Percentiles rank a stretch among this genome's conserved stretches.
Conservation (phyloP, 2,113 vertebrate species). For the Cynoglossus semilaevis region DNA sequence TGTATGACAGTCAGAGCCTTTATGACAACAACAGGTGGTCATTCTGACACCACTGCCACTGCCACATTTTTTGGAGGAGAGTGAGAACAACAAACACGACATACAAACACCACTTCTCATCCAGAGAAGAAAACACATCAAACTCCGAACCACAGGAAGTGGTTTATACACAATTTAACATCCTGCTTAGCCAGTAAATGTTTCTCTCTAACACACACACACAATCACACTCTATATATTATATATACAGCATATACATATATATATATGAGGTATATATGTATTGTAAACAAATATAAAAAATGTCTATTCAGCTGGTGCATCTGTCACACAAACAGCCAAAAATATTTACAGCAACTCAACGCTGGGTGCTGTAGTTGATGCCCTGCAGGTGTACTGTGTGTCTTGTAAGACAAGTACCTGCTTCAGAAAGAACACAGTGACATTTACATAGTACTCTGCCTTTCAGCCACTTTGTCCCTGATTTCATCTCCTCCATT, state of each 20-base stretch:
- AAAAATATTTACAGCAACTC: constrained; percentile 43
- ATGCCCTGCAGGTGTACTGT: not conserved
- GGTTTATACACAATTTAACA: constrained; percentile 54
- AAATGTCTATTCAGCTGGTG: no score
- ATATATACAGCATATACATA: not conserved
- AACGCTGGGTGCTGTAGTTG: no score
- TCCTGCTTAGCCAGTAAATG: constrained; percentile 45
- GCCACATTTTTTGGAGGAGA: constrained; percentile 12
- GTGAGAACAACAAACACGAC: constrained; percentile 3
- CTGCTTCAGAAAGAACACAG: constrained; percentile 1
- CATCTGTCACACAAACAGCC: not conserved
- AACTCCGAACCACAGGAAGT: constrained; percentile 47
- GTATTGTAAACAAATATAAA: no score
- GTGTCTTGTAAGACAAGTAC: not conserved
- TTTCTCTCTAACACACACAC: constrained; percentile 5
- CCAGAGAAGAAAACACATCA: constrained; percentile 24
- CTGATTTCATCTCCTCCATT: constrained; percentile 8
- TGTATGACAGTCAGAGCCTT: not conserved
- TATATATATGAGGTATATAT: no score
- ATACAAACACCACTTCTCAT: constrained; percentile 16
- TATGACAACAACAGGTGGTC: constrained; percentile 54
- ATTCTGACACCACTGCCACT: constrained; percentile 31
- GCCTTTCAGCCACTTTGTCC: not conserved
- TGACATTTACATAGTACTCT: constrained; percentile 11
- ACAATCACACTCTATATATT: constrained; percentile 1